Evolutionary conservation across 2,797 vertebrate genomes (phyloP).

Genomic region (Fringilla coelebs): DNA sequence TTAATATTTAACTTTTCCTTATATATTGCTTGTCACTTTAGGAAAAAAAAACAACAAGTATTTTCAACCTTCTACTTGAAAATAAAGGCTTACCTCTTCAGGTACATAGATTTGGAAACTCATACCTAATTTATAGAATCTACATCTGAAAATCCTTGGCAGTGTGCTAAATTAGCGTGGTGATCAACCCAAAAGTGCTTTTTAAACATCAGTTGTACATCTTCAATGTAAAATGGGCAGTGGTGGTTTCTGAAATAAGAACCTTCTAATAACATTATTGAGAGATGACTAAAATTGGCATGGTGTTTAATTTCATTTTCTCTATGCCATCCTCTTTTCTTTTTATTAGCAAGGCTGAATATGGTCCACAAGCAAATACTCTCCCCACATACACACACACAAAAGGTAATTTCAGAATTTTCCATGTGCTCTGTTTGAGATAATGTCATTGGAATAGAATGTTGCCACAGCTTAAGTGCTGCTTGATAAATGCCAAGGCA

Average conservation of each 20-base stretch:
- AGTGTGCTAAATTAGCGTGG: neutral
- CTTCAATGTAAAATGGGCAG: neutral
- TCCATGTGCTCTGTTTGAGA: conserved; percentile 39
- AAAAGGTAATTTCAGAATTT: conserved; percentile 20
- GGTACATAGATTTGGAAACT: neutral
- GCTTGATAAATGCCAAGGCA: conserved; percentile 64
- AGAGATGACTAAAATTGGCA: neutral
- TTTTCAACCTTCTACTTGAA: neutral
- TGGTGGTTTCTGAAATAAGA: neutral
- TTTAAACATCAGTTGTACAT: neutral
- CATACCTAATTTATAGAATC: neutral
- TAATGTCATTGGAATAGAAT: conserved; percentile 53
- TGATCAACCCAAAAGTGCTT: neutral
- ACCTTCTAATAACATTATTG: neutral
- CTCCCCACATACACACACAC: neutral
- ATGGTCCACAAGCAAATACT: neutral
- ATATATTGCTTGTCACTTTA: neutral
- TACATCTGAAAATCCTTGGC: neutral
- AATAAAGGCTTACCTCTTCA: neutral
- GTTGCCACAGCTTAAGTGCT: conserved; percentile 23
- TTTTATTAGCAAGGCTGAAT: conserved; percentile 6
- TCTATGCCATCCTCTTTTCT: neutral
- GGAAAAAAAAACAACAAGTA: neutral
- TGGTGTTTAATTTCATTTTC: conserved; percentile 32
- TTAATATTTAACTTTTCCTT: neutral